Conservation (phyloP, 92 coral and sea anemone species). For the Diadumene lineata region DNA sequence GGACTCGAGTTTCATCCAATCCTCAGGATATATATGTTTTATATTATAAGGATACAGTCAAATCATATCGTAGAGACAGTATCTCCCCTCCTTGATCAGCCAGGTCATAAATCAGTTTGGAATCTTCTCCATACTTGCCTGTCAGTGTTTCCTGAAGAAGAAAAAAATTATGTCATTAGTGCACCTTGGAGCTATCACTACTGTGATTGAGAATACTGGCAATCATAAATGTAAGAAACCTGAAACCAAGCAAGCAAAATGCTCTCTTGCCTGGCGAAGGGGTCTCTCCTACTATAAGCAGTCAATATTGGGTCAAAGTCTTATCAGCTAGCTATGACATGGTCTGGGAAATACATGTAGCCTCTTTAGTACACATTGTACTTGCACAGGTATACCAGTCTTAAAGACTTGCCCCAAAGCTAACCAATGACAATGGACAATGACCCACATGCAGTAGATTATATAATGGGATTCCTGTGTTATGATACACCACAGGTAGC, state of each 20-base stretch:
- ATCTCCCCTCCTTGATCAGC: constrained; percentile 99
- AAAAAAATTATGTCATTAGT: constrained; percentile 6
- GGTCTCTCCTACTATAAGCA: constrained; percentile 65
- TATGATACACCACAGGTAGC: not conserved
- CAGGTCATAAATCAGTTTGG: constrained; percentile 94
- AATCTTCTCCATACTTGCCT: constrained; percentile 99
- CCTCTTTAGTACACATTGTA: constrained; percentile 36
- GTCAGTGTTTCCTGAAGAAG: constrained; percentile 84
- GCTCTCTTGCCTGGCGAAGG: constrained; percentile 91
- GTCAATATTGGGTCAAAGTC: constrained; percentile 76
- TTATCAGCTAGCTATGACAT: constrained; percentile 58
- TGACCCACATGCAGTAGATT: constrained; percentile 15
- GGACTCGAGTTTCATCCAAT: too few relatives aligned
- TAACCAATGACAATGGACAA: constrained; percentile 3
- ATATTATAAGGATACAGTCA: constrained; percentile 84
- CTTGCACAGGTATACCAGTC: constrained; percentile 17
- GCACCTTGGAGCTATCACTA: too few relatives aligned
- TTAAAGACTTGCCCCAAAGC: constrained; percentile 24
- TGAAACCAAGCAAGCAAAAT: constrained; percentile 88
- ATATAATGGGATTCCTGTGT: constrained; percentile 6
- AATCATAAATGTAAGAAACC: constrained; percentile 64
- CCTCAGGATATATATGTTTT: too few relatives aligned
- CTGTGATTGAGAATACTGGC: too few relatives aligned
- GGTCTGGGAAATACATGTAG: constrained; percentile 49
- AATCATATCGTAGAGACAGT: constrained; percentile 86